Evolutionary conservation across 2,797 vertebrate genomes (phyloP).

Genomic region (Pipistrellus nathusii): DNA sequence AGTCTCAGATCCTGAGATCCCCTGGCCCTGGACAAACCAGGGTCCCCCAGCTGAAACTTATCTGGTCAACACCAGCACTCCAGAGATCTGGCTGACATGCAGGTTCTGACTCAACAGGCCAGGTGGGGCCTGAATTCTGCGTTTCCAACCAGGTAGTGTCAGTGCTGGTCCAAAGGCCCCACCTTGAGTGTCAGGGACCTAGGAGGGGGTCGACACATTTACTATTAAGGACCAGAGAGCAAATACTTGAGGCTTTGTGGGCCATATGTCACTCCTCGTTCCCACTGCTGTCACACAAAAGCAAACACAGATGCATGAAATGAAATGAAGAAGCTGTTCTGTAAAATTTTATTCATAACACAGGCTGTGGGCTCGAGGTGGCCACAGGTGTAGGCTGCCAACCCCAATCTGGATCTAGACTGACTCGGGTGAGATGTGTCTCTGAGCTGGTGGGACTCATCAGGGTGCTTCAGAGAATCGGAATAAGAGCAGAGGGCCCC

Average conservation of each 20-base stretch:
- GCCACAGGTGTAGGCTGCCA: accelerated
- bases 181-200: background rate
- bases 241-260: background rate
- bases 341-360: background rate
- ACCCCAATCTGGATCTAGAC: background rate
- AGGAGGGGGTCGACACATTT: background rate
- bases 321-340: background rate
- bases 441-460: background rate
- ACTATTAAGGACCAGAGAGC: background rate
- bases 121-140: accelerated
- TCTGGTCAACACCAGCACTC: background rate
- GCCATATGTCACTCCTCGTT: accelerated
- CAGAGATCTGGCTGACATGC: background rate
- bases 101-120: background rate
- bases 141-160: background rate
- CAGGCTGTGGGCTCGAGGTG: accelerated
- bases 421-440: background rate
- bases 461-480: background rate
- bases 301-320: background rate
- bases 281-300: background rate
- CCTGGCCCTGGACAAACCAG: background rate
- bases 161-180: accelerated
- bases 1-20: background rate
- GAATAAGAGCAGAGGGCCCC: background rate
- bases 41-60: background rate